These are phyloP conservation scores for Phylloscopus trochiloides DNA, from an alignment of 2,113 vertebrate genomes.

Conservation along the genomic window DNA sequence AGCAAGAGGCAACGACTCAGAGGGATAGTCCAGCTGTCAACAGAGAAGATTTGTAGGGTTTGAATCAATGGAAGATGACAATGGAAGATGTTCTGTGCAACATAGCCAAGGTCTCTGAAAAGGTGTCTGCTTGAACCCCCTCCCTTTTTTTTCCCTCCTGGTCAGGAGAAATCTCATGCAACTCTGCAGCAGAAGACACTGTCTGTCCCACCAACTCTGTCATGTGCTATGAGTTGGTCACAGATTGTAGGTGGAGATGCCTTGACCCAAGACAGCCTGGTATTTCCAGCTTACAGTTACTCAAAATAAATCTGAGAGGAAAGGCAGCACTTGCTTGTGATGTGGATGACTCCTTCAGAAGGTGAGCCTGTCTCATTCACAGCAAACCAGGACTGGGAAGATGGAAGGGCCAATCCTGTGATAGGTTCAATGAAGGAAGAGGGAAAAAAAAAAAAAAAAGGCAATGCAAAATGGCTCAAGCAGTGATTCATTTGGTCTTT, in stretches of 20 bases:
- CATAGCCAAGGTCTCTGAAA: neutral
- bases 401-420: neutral
- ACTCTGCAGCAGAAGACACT: neutral
- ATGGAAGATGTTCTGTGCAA: neutral
- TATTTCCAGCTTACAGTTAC: neutral
- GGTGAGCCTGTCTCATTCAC: neutral
- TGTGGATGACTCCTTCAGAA: neutral
- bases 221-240: neutral
- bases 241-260: neutral
- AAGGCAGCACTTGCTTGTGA: neutral
- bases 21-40: neutral
- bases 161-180: neutral
- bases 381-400: neutral
- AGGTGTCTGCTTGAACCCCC: neutral
- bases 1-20: neutral
- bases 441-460: neutral
- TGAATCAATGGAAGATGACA: neutral
- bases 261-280: neutral
- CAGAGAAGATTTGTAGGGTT: neutral
- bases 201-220: neutral
- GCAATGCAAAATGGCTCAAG: neutral
- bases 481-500: neutral
- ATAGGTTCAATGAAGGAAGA: neutral
- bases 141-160: neutral
- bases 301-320: neutral